A percentile compares a stretch with the other conserved stretches of the same genome.
phyloP scores from a whole-genome alignment of 2,888 invertebrate genomes.

The Neelides folsomi region DNA sequence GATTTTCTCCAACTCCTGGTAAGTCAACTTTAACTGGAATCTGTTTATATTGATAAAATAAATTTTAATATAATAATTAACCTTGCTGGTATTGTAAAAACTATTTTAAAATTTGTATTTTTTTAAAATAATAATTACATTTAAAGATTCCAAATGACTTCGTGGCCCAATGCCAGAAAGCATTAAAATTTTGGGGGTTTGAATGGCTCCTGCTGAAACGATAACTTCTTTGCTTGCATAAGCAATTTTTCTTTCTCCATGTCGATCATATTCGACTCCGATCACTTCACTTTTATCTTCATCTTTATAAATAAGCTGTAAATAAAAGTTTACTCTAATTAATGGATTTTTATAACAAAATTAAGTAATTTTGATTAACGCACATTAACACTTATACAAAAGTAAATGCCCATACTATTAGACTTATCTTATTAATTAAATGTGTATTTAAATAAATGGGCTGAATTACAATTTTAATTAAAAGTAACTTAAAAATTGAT shows the following conservation, averaged over 20 bases:
- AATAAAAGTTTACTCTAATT: no score
- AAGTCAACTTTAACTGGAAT: constrained; percentile 12
- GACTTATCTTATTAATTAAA: no score
- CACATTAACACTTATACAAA: no score
- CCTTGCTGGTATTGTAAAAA: no score
- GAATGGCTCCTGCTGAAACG: constrained; percentile 16
- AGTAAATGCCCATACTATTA: no score
- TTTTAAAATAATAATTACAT: constrained; percentile 5
- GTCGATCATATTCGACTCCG: constrained; percentile 16
- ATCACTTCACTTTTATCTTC: constrained; percentile 16
- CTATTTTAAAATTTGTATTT: no score
- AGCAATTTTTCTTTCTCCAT: constrained; percentile 7
- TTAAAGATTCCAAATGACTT: constrained; percentile 13
- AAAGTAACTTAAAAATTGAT: no score
- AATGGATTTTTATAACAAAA: no score
- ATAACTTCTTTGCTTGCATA: constrained; percentile 14
- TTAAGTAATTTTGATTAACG: no score
- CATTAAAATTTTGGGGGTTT: constrained; percentile 16
- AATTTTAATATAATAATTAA: no score
- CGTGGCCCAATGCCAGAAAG: constrained; percentile 18
- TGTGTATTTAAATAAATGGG: no score
- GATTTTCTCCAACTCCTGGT: constrained; percentile 8
- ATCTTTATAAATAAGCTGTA: not conserved
- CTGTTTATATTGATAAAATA: not conserved
- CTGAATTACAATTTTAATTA: no score